These are phyloP conservation scores for Terrapene triunguis DNA, from an alignment of 2,113 vertebrate species.

Conservation along the genomic window DNA sequence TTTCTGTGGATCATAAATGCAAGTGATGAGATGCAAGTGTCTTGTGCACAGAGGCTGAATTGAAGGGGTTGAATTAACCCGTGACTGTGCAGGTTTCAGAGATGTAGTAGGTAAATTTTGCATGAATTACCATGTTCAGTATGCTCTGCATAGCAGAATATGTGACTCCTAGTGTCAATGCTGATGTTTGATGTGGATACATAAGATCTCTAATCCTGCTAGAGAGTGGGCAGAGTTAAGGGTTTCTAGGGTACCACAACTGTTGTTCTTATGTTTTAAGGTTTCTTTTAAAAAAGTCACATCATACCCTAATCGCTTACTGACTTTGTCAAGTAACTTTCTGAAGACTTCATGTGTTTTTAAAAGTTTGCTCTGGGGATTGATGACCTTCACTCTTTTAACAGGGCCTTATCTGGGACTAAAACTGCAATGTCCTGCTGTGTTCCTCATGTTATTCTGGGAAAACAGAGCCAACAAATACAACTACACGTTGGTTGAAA, in stretches of 20 bases:
- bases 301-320: background rate
- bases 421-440: rapidly evolving
- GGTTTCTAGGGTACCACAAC: background rate
- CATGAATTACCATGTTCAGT: rapidly evolving
- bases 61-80: background rate
- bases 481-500: background rate
- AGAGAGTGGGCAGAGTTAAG: background rate
- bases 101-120: background rate
- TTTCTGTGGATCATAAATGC: background rate
- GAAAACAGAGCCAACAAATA: background rate
- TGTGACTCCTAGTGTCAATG: background rate
- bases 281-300: background rate
- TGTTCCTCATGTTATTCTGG: background rate
- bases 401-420: rapidly evolving
- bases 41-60: rapidly evolving
- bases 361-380: background rate
- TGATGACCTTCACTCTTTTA: background rate
- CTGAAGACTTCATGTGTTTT: rapidly evolving
- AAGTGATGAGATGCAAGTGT: background rate
- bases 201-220: background rate
- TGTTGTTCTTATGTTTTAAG: rapidly evolving
- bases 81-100: rapidly evolving
- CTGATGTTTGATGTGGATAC: background rate
- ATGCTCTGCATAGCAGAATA: background rate
- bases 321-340: background rate